These are phyloP conservation scores for Ptychoptera contaminata DNA, from an alignment of 2,888 invertebrate genomes.

Conservation along the genomic window DNA sequence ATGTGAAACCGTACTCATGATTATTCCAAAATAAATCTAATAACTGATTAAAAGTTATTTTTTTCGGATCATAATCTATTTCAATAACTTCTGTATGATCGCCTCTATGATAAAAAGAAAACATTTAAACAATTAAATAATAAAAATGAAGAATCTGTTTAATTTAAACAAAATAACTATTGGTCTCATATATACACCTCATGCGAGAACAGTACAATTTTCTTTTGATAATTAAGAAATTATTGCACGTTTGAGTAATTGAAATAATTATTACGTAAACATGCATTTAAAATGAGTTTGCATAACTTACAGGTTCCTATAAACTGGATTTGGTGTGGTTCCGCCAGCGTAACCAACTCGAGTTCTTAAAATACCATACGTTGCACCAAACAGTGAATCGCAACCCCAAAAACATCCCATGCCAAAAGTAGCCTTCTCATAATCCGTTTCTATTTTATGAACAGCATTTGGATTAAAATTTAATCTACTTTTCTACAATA, in stretches of 20 bases:
- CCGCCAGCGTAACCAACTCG: conserved; percentile 90
- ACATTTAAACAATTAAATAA: too few relatives aligned
- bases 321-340: conserved; percentile 60
- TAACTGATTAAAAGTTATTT: conserved; percentile 56
- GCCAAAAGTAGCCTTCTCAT: conserved; percentile 59
- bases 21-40: conserved; percentile 81
- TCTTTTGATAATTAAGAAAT: too few relatives aligned
- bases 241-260: too few relatives aligned
- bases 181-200: too few relatives aligned
- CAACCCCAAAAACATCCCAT: conserved; percentile 94
- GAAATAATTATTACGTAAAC: too few relatives aligned
- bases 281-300: too few relatives aligned
- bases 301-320: conserved; percentile 65
- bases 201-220: too few relatives aligned
- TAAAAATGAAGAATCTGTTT: not conserved
- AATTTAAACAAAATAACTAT: not conserved
- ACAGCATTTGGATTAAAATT: conserved; percentile 11
- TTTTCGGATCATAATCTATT: conserved; percentile 73
- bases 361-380: conserved; percentile 65
- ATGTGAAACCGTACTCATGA: conserved; percentile 76
- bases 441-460: conserved; percentile 20
- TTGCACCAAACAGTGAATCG: conserved; percentile 61
- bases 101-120: conserved; percentile 42
- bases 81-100: conserved; percentile 92
- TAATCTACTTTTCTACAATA: too few relatives aligned